Evolutionary conservation across 2,113 vertebrate genomes (phyloP).

Genomic region (Dicrurus megarhynchus): DNA sequence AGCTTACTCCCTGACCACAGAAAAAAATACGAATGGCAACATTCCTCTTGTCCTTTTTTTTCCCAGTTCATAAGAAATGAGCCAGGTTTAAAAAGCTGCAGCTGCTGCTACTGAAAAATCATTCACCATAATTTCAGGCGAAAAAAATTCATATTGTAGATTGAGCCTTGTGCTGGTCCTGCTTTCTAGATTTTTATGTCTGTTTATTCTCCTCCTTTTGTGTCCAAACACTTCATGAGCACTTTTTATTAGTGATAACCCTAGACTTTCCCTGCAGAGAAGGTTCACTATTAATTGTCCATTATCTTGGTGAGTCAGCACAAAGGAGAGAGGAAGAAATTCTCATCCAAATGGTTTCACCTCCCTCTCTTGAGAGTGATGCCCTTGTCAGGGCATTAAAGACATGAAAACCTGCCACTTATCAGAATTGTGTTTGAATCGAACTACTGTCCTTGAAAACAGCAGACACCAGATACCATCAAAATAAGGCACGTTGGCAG

Average conservation of each 20-base stretch:
- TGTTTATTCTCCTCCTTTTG: constrained; percentile 15
- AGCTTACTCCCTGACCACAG: not conserved
- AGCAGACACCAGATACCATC: constrained; percentile 74
- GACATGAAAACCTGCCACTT: constrained; percentile 77
- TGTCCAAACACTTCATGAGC: constrained; percentile 33
- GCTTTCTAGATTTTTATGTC: constrained; percentile 21
- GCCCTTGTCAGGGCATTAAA: constrained; percentile 80
- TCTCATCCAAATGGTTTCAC: constrained; percentile 72
- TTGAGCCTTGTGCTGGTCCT: not conserved
- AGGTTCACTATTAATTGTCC: constrained; percentile 75
- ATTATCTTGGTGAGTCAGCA: constrained; percentile 79
- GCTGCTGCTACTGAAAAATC: not conserved
- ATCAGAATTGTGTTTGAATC: constrained; percentile 77
- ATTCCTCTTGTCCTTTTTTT: not conserved
- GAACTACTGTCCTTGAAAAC: constrained; percentile 79
- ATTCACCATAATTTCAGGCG: not conserved
- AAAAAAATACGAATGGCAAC: not conserved
- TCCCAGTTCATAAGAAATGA: not conserved
- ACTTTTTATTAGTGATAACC: constrained; percentile 70
- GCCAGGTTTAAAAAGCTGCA: not conserved
- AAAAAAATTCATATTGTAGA: not conserved
- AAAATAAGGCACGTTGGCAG: constrained; percentile 45
- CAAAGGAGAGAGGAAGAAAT: constrained; percentile 65
- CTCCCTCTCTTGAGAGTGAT: constrained; percentile 78
- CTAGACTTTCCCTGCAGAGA: constrained; percentile 62